phyloP scores from a whole-genome alignment of 1,140 invertebrate species.

The Calliopsis andreniformis region DNA sequence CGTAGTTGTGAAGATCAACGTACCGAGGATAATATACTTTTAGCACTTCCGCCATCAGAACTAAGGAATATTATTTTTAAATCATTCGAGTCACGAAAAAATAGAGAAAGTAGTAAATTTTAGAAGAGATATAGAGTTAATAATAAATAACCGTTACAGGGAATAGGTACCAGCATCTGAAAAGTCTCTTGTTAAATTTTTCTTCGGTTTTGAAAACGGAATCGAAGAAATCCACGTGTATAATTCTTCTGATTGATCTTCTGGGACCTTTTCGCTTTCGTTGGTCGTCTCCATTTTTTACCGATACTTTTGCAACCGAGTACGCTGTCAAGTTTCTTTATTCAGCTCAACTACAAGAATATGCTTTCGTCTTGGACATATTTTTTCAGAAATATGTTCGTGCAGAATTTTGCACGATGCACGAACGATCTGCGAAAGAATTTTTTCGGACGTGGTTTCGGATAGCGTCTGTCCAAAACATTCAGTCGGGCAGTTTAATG shows the following conservation, averaged over 20 bases:
- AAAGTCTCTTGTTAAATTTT: conserved; percentile 85
- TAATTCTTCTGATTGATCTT: conserved; percentile 67
- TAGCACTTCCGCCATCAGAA: conserved; percentile 86
- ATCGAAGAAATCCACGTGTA: conserved; percentile 84
- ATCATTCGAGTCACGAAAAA: neutral
- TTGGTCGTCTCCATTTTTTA: conserved; percentile 37
- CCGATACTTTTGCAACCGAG: neutral
- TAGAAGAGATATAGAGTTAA: neutral
- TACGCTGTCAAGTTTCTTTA: conserved; percentile 1
- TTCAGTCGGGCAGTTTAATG: neutral
- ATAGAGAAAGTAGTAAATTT: neutral
- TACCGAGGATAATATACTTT: conserved; percentile 85
- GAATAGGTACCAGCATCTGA: conserved; percentile 84
- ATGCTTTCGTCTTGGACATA: conserved; percentile 8
- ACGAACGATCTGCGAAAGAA: neutral
- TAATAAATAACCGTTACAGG: neutral
- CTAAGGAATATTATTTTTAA: conserved; percentile 62
- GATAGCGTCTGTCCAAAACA: conserved; percentile 1
- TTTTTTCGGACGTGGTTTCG: neutral
- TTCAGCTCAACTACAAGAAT: neutral
- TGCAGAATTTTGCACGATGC: neutral
- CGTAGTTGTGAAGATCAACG: conserved; percentile 87
- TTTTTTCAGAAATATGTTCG: neutral
- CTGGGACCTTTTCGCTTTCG: conserved; percentile 7
- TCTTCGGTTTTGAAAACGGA: conserved; percentile 82